Evolutionary conservation across 2,113 vertebrate species (phyloP).

Genomic region (Bambusicola thoracicus): DNA sequence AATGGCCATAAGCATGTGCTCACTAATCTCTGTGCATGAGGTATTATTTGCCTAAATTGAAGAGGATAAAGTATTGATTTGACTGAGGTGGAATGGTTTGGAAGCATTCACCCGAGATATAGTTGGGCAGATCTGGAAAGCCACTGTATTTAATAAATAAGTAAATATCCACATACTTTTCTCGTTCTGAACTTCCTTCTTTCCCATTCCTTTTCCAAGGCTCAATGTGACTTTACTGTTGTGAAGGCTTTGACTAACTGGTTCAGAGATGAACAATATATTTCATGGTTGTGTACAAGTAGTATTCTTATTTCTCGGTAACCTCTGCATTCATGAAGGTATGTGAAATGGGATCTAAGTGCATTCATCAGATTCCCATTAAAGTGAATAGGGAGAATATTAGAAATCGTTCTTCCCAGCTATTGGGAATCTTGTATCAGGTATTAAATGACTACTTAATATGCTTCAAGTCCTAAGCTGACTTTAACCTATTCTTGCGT

Average conservation of each 20-base stretch:
- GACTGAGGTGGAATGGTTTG: not conserved
- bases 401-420: not conserved
- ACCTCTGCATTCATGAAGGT: not conserved
- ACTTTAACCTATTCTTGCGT: not conserved
- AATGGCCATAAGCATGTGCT: not conserved
- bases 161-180: not conserved
- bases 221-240: fast-evolving
- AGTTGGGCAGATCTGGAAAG: not conserved
- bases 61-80: not conserved
- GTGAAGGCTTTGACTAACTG: not conserved
- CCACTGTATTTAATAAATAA: not conserved
- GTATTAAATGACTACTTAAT: not conserved
- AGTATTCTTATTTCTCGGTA: not conserved
- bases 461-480: not conserved
- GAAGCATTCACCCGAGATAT: not conserved
- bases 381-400: not conserved
- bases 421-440: not conserved
- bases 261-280: not conserved
- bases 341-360: not conserved
- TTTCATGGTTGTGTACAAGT: not conserved
- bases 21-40: not conserved
- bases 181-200: not conserved
- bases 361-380: not conserved
- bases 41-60: not conserved
- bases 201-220: too few species aligned